phyloP scores from a whole-genome alignment of 2,888 invertebrate genomes.

The Lasioglossum leucozonium region DNA sequence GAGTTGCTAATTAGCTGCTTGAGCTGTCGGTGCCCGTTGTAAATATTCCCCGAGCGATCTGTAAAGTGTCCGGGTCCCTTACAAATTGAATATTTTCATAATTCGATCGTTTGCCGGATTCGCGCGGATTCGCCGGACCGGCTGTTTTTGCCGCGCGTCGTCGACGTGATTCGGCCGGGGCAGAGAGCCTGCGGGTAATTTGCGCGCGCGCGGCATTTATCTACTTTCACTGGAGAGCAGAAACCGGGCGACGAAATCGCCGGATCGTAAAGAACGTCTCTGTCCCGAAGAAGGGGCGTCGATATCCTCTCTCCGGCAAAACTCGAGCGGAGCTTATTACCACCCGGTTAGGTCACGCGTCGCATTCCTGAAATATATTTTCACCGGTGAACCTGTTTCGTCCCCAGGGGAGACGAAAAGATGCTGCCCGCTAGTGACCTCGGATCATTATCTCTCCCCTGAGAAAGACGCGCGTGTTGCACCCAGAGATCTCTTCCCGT shows the following conservation, averaged over 20 bases:
- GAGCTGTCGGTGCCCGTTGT: neutral
- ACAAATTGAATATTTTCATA: neutral
- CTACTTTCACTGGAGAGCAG: neutral
- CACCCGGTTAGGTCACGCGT: conserved; percentile 45
- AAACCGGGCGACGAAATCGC: conserved; percentile 22
- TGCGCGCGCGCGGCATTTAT: neutral
- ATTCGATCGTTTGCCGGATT: neutral
- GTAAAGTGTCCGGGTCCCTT: neutral
- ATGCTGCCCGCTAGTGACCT: neutral
- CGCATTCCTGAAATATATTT: conserved; percentile 38
- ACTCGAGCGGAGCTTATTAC: conserved; percentile 18
- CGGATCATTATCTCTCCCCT: neutral
- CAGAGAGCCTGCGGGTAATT: neutral
- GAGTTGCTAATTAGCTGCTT: neutral
- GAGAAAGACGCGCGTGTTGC: neutral
- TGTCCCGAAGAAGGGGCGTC: neutral
- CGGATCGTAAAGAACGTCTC: neutral
- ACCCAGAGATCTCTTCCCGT: neutral
- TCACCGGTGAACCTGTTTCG: conserved; percentile 40
- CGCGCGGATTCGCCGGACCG: neutral
- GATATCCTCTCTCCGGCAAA: neutral
- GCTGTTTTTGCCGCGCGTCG: neutral
- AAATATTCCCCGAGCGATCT: neutral
- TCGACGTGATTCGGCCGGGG: neutral
- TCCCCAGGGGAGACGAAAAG: neutral